These are phyloP conservation scores for Clavelina lepadiformis DNA, from an alignment of 23 tunicate species.

Conservation along the genomic window DNA sequence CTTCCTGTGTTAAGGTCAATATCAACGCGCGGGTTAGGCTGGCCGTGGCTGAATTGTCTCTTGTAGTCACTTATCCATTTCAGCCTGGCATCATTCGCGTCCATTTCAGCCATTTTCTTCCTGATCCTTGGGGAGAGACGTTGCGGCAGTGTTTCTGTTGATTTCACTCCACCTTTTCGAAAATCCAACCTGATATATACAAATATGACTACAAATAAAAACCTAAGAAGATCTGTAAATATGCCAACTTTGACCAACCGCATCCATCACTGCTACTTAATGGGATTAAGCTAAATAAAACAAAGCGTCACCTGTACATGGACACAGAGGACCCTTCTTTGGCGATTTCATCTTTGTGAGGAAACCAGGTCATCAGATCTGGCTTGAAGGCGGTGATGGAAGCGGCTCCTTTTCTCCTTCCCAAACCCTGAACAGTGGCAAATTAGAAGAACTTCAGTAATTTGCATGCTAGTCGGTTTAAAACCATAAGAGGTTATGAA, in stretches of 20 bases:
- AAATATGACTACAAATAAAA: no score
- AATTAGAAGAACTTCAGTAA: no score
- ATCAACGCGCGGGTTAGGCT: slow-evolving; percentile 61
- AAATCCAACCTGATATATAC: slow-evolving; percentile 47
- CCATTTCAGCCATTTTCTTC: slow-evolving; percentile 51
- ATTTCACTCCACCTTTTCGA: slow-evolving; percentile 48
- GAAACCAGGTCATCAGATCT: slow-evolving; percentile 84
- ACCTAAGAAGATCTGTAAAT: no score
- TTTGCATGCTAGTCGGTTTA: no score
- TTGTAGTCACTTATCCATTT: slow-evolving; percentile 83
- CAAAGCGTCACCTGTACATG: slow-evolving; percentile 44
- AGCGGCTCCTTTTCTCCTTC: slow-evolving; percentile 48
- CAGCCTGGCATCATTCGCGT: slow-evolving; percentile 29
- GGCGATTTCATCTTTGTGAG: slow-evolving; percentile 66
- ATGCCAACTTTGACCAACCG: not conserved
- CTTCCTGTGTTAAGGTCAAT: slow-evolving; percentile 76
- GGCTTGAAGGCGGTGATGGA: slow-evolving; percentile 71
- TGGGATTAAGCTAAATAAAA: not conserved
- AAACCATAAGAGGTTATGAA: no score
- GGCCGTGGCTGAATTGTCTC: slow-evolving; percentile 72
- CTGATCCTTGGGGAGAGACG: slow-evolving; percentile 75
- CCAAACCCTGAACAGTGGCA: slow-evolving; percentile 94
- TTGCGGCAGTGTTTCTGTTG: slow-evolving; percentile 40
- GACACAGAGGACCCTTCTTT: slow-evolving; percentile 76
- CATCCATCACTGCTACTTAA: not conserved